Evolutionary conservation across 2,113 vertebrate species (phyloP), one percentile per base, ranked within the genome.

Genomic region (Myiopsitta monachus): DNA sequence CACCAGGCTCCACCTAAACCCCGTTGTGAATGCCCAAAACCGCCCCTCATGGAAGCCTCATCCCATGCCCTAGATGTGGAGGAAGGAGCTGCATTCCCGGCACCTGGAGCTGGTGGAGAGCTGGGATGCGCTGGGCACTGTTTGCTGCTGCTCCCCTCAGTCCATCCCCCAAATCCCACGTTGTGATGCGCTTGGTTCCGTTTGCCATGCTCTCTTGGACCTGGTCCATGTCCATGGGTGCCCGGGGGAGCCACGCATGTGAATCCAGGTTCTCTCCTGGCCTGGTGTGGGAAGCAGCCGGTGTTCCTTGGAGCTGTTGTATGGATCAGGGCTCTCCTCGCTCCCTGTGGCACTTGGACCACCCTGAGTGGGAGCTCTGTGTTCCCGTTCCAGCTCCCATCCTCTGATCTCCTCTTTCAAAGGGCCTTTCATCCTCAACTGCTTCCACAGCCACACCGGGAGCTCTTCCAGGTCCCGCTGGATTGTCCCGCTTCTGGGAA

Each of bases 41-140:
- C 17, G 55, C 74, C 41, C 15, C n/a, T n/a, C n/a, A n/a, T n/a
- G 31, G 23, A 24, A 18, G 39, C 6, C 47, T 54, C 66, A 19
- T 13, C 47, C 76, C 18, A 1, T 49, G 28, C 36, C 26, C 33
- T 3, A 0, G 3, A 19, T 18, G 27, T 38, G 14, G 11, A 33
- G 55, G 55, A 9, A 22, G 5, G 31, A 4, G 33, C 19, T 2
- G 55, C 31, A 13, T 55, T 21, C 54, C 54, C 30, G 2, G 30
- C 18, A 0, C 33, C 28, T 4, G 2, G 11, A 5, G 41, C 67
- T 3, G 23, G 16, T 3, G 2, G 36, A 36, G 27, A 17, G 78
- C 1, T 8, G 54, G 3, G 55, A 11, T 11, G 2, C 14, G 0
- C 9, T 3, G 39, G 13, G 28, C 38, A 1, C 82, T 9, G 4